These are phyloP conservation scores for Lophotriccus pileatus DNA, from an alignment of 2,797 vertebrate species.

Conservation along the genomic window DNA sequence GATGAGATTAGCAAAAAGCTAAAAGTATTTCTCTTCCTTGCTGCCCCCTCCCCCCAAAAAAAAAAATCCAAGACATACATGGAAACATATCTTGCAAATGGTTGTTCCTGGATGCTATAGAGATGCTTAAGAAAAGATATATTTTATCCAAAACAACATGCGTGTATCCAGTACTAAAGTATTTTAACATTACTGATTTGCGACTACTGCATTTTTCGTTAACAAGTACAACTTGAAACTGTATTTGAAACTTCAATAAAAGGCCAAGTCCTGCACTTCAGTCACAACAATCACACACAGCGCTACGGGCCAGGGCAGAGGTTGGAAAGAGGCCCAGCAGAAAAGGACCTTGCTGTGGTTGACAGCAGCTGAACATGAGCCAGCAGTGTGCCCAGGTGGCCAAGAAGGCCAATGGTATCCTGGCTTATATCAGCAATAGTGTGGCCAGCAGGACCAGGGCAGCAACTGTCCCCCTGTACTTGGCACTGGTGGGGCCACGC, in stretches of 20 bases:
- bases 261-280: neutral
- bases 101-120: neutral
- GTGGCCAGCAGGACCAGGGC: neutral
- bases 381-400: neutral
- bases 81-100: neutral
- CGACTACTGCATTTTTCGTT: neutral
- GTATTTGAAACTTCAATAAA: neutral
- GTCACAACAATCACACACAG: neutral
- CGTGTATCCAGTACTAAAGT: neutral
- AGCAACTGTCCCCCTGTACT: fast-evolving
- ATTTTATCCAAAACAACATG: neutral
- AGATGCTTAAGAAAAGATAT: neutral
- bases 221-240: neutral
- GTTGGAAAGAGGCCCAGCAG: neutral
- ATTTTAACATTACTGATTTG: neutral
- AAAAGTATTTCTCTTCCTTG: fast-evolving
- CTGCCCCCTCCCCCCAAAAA: neutral
- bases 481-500: neutral
- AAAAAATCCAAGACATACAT: neutral
- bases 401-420: neutral
- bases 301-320: neutral
- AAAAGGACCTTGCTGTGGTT: neutral
- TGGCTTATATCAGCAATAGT: fast-evolving
- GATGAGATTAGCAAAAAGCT: neutral
- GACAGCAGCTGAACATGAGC: neutral